Base-by-base conservation (phyloP, 2,113 vertebrate genomes). In the Gallinago paraguaiae region DNA sequence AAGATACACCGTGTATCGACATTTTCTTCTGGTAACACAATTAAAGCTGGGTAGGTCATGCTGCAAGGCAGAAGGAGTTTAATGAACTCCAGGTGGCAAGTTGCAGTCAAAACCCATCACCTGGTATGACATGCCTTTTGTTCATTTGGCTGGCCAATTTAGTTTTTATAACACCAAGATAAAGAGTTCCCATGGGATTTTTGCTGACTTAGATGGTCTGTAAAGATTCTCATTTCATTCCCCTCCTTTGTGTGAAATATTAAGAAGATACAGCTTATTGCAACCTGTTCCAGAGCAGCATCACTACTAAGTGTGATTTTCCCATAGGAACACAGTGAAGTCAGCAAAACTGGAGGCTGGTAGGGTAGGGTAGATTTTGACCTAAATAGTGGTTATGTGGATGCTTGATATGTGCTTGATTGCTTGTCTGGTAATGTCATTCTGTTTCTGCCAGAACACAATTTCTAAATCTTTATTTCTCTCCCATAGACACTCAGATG, bases 21-120 rank as follows among this genome's bases (percentile, higher is more conserved):
- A 4, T 57, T 87, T 92, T 64, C 70, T 78, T 53, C 72, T 84
- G 57, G 11, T 92, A 64, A 91, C 53, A 30, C 68, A 63, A 39
- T 83, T 82, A 81, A 80, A 91, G 46, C 43, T 74, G 4, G 2
- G 5, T 35, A 61, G 78, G 85, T 82, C 67, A 5, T 48, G 39
- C 82, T 72, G 37, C 64, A 89, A 67, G 69, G 86, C 80, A 78
- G 72, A 67, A 78, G 60, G 7, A 35, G 8, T 51, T 84, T 84
- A 92, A 92, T 71, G 71, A 86, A 67, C 41, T 80, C 75, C 93
- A 91, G 93, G 92, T 86, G 92, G 67, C 85, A 86, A 54, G 59
- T 25, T 80, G 46, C 70, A 81, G 63, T 57, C 78, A 88, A 50
- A 90, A 23, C 1, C 72, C 8, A 3, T 89, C 83, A 92, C 72